phyloP scores from a whole-genome alignment of 2,888 invertebrate genomes.

The Coenonympha glycerion region DNA sequence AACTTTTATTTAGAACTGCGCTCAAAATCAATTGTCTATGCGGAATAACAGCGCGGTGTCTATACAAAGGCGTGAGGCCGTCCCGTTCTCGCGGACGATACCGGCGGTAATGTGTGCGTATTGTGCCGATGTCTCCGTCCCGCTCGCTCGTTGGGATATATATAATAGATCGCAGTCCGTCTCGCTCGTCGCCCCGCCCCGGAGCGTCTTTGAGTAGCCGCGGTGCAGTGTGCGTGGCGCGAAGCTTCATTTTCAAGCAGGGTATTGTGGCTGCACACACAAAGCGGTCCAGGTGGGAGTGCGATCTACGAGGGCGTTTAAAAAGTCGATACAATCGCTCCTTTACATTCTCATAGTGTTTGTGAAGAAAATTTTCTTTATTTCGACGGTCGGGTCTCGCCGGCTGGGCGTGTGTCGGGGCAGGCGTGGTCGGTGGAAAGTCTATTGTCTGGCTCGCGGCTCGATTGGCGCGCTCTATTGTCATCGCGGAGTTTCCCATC shows the following conservation, averaged over 20 bases:
- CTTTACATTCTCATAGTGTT: slow-evolving; percentile 53
- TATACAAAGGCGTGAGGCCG: slow-evolving; percentile 70
- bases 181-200: slow-evolving; percentile 72
- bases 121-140: slow-evolving; percentile 42
- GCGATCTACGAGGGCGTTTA: slow-evolving; percentile 72
- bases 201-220: slow-evolving; percentile 48
- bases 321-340: slow-evolving; percentile 74
- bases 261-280: slow-evolving; percentile 70
- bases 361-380: slow-evolving; percentile 72
- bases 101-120: slow-evolving; percentile 60
- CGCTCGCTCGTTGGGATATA: slow-evolving; percentile 35
- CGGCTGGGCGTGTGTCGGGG: slow-evolving; percentile 67
- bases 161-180: slow-evolving; percentile 50
- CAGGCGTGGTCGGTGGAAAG: slow-evolving; percentile 68
- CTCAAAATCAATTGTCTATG: slow-evolving; percentile 71
- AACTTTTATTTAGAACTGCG: slow-evolving; percentile 38
- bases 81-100: slow-evolving; percentile 65
- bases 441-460: slow-evolving; percentile 63
- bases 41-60: slow-evolving; percentile 70
- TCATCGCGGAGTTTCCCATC: slow-evolving; percentile 49
- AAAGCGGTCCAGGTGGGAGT: slow-evolving; percentile 68
- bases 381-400: slow-evolving; percentile 46
- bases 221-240: slow-evolving; percentile 56
- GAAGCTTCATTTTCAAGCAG: slow-evolving; percentile 40
- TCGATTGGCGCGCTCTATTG: slow-evolving; percentile 65